Evolutionary conservation across 2,797 vertebrate genomes (phyloP).

Genomic region (Coendou prehensilis): DNA sequence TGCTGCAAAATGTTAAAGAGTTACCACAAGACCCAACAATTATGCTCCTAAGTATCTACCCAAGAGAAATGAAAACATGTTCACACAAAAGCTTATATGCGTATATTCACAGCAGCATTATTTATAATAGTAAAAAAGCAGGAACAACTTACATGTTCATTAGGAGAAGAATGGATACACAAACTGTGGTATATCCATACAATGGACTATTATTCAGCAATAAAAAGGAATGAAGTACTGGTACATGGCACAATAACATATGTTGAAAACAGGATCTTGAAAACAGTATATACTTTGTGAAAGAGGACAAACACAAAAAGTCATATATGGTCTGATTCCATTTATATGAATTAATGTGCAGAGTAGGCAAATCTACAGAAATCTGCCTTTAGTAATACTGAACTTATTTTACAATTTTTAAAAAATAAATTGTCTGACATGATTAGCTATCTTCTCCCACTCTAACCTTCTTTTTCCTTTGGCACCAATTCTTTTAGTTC

Average conservation of each 20-base stretch:
- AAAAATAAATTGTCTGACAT: no score
- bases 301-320: conserved; percentile 20
- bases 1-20: neutral
- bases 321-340: neutral
- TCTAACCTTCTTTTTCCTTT: neutral
- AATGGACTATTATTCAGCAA: neutral
- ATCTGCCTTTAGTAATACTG: neutral
- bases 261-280: neutral
- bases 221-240: conserved; percentile 8
- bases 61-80: neutral
- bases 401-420: neutral
- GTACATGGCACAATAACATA: neutral
- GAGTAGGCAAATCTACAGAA: neutral
- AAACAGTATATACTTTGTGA: neutral
- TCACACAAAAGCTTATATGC: neutral
- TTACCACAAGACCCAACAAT: neutral
- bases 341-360: conserved; percentile 10
- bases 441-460: neutral
- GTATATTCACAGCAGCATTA: conserved; percentile 3
- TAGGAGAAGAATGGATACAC: neutral
- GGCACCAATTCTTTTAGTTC: neutral
- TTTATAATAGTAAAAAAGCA: conserved; percentile 19
- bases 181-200: neutral
- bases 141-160: neutral
- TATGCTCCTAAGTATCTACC: neutral